Conservation (phyloP, 1,140 invertebrate genomes). For the roundworm (Caenorhabditis elegans) region WBcel235 BX284606.5:8814501-8815000, state of each 20-base stretch:
- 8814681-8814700: constrained; percentile 69
- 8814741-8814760: constrained; percentile 70
- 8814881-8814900: constrained; percentile 73
- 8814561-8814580: constrained; percentile 88
- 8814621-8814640: constrained; percentile 27
- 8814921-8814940: constrained; percentile 73
- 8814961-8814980: constrained; percentile 78
- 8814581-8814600: constrained; percentile 90
- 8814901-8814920: constrained; percentile 71
- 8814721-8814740: constrained; percentile 70
- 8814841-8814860: constrained; percentile 88
- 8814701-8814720: constrained; percentile 69
- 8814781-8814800: constrained; percentile 66
- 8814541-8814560: constrained; percentile 68
- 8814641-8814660: background rate
- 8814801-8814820: constrained; percentile 69
- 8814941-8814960: background rate
- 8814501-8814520: constrained; percentile 35
- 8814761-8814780: constrained; percentile 48
- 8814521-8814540: constrained; percentile 76
- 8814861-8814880: constrained; percentile 91
- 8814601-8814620: constrained; percentile 47
- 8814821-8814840: constrained; percentile 70
- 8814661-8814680: constrained; percentile 66
- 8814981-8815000: constrained; percentile 94